These are phyloP conservation scores for Chelon auratus DNA, from an alignment of 2,797 vertebrate species.

Conservation along the genomic window DNA sequence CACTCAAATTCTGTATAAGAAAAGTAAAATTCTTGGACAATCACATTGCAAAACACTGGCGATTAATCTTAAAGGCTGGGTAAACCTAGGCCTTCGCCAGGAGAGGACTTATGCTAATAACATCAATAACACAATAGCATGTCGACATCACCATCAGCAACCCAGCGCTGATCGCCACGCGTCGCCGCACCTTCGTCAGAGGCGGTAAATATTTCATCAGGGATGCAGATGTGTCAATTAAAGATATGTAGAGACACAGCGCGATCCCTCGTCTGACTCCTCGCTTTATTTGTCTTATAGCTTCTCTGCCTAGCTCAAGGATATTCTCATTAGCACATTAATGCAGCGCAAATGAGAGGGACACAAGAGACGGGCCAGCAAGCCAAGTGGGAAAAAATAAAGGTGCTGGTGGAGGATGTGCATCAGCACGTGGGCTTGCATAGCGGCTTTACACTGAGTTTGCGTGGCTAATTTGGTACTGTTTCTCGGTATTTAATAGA, in stretches of 20 bases:
- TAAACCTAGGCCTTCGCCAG: constrained; percentile 20
- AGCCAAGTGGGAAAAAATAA: constrained; percentile 63
- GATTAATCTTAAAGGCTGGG: constrained; percentile 12
- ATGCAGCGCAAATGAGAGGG: constrained; percentile 79
- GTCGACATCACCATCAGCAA: constrained; percentile 73
- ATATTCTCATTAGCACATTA: constrained; percentile 87
- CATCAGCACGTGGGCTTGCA: constrained; percentile 8
- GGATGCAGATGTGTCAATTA: constrained; percentile 86
- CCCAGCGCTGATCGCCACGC: constrained; percentile 67
- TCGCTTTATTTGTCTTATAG: constrained; percentile 76
- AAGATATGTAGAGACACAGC: constrained; percentile 73
- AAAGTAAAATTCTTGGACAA: not conserved
- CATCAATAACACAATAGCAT: constrained; percentile 73
- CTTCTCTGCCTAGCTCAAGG: constrained; percentile 75
- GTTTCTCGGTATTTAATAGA: constrained; percentile 1
- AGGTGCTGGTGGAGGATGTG: constrained; percentile 53
- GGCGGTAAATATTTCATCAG: constrained; percentile 84
- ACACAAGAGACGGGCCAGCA: constrained; percentile 65
- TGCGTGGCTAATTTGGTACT: constrained; percentile 1
- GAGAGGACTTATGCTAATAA: constrained; percentile 57
- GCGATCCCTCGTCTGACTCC: constrained; percentile 62
- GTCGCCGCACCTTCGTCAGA: constrained; percentile 66
- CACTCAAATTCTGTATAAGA: not conserved
- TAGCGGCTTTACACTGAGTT: constrained; percentile 10
- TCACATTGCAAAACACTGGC: not conserved